These are phyloP conservation scores for Leptodactylus fuscus DNA, from an alignment of 2,113 vertebrate genomes.

Conservation along the genomic window DNA sequence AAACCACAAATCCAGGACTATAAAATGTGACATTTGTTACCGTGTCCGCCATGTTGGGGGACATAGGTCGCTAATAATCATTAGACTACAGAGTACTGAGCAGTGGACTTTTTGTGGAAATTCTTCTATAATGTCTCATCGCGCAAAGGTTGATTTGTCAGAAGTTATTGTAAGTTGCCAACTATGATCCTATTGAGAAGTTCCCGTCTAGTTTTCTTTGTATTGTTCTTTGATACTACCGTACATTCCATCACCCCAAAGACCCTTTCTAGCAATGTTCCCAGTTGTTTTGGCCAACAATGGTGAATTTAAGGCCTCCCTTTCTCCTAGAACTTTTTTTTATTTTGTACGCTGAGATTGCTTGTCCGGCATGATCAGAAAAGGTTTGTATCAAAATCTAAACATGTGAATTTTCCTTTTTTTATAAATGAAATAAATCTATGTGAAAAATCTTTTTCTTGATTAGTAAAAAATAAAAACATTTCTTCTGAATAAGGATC, in stretches of 20 bases:
- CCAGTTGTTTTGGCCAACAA: neutral
- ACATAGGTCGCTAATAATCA: neutral
- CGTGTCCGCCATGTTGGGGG: neutral
- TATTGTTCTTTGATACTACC: constrained; percentile 11
- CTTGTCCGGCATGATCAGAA: constrained; percentile 17
- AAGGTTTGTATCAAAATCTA: constrained; percentile 42
- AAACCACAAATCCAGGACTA: neutral
- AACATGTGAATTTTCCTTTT: constrained; percentile 50
- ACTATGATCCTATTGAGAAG: neutral
- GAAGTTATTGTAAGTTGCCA: constrained; percentile 28
- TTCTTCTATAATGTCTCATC: neutral
- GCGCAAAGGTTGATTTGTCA: constrained; percentile 7
- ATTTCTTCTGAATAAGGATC: constrained; percentile 20
- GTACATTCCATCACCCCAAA: neutral
- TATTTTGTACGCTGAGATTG: constrained; percentile 16
- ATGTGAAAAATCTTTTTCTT: constrained; percentile 39
- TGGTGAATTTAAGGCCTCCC: neutral
- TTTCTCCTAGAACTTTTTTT: constrained; percentile 18
- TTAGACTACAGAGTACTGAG: neutral
- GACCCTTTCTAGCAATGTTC: constrained; percentile 6
- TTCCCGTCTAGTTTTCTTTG: constrained; percentile 9
- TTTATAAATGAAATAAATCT: constrained; percentile 40
- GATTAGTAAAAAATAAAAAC: constrained; percentile 34
- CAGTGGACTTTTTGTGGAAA: neutral
- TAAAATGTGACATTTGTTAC: neutral